Evolutionary conservation across 2,797 vertebrate genomes (phyloP), one percentile per base, ranked within the genome.

Genomic region (Tympanoctomys barrerae): DNA sequence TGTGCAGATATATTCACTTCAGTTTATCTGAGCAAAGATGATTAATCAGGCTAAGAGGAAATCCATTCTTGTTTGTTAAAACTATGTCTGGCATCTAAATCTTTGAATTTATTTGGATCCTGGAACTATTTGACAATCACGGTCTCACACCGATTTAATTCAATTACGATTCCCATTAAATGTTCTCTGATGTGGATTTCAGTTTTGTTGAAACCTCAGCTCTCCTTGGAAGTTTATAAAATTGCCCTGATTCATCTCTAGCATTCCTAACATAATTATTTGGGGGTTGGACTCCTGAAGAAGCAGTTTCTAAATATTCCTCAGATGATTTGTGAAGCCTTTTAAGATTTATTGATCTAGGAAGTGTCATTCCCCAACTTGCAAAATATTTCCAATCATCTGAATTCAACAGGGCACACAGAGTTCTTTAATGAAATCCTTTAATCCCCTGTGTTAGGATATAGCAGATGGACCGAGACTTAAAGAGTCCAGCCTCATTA

Each of bases 101-200:
- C 46, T 87, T n/a, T 87, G 52, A 36, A 79, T 61, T 86, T 57
- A 2, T 77, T 80, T 88, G 31, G 7, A 85, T 89, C 77, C 31
- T 1, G 49, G 21, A 54, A 84, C 86, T 7, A 52, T 59, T 89
- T 87, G 28, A 79, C 89, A 94, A 64, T 86, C 39, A 93, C 52
- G 62, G 16, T 42, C 2, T 33, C 31, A 62, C 4, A 49, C 14
- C 19, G 57, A 70, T 66, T 80, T 75, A 64, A 68, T 66, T 85
- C 46, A 52, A 1, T 78, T 78, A 89, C 52, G 61, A 46, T 36
- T 1, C 3, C 14, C 5, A 26, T 5, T 78, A 91, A 71, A 73
- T 82, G 42, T 81, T 66, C 61, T 70, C 36, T 87, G 70, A n/a
- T 49, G 13, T 77, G 52, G 18, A 85, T 85, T 96, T 92, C 39